Base-by-base conservation (phyloP, 2,113 vertebrate species). In the Cercocebus atys region DNA sequence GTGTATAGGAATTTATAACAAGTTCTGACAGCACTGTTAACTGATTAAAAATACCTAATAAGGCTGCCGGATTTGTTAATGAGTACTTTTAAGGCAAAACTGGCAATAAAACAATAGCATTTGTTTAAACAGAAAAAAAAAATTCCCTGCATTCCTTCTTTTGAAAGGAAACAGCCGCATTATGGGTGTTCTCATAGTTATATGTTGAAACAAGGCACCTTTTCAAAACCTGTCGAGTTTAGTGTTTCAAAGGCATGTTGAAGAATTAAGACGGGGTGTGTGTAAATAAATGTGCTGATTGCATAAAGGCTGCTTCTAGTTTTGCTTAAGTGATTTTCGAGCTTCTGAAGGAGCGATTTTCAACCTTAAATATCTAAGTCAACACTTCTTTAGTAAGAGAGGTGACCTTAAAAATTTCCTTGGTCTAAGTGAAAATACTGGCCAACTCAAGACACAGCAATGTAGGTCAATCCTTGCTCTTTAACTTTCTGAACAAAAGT, bases 61-160 rank as follows among this genome's bases (percentile, higher is more conserved):
- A 90, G 80, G 8, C 38, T 94, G 93, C 50, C 90, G 83, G 92
- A 95, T 92, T 95, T 92, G 94, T 95, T 97, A 97, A 97, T 76
- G 81, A 61, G 78, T 50, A 75, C 72, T 92, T 96, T 97, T 86
- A 97, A 94, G 93, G 92, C 95, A 98, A 97, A 98, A 88, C 43
- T 98, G 96, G 97, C 97, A 98, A 92, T 96, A 93, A 96, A 93
- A 97, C 96, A 97, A 97, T 95, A 57, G 8, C 11, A 95, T 95
- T 96, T 97, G 25, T 97, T 94, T 35, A 97, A 98, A 97, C 50
- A 97, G 93, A 1, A 59, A 85, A 78, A 90, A 22, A 30, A 88
- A 91, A 27, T 1, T 82, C 50, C 92, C 50, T 96, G 47, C 94
- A 93, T 40, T 97, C 18, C 6, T 96, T 93, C 52, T 97, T 95